Conservation (phyloP, 2,113 vertebrate species). For the Phasianus colchicus region DNA sequence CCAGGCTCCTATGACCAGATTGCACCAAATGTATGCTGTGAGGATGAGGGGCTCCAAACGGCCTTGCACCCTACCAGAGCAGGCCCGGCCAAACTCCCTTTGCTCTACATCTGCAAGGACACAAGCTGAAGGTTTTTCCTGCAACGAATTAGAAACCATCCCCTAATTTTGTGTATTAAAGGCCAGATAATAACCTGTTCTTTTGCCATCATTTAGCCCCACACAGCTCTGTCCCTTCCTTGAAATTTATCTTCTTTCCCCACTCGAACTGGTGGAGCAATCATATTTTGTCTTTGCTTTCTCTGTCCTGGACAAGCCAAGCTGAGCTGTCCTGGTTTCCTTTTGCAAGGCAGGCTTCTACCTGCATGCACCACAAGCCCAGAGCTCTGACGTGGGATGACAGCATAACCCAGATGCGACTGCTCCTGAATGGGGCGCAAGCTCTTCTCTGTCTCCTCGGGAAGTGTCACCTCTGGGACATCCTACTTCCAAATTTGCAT, state of each 20-base stretch:
- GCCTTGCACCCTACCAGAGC: background rate
- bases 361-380: fast-evolving
- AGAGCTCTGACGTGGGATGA: background rate
- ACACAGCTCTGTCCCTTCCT: background rate
- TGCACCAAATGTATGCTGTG: no score
- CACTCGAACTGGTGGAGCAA: background rate
- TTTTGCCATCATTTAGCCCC: background rate
- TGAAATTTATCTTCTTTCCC: background rate
- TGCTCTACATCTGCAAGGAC: background rate
- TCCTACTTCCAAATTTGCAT: background rate
- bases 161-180: background rate
- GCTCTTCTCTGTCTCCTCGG: background rate
- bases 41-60: background rate
- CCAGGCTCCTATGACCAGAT: background rate
- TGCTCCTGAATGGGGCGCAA: background rate
- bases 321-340: background rate
- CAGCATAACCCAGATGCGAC: background rate
- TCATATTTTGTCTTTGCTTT: background rate
- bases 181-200: background rate
- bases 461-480: background rate
- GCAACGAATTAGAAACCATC: background rate
- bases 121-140: background rate
- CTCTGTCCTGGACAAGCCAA: background rate
- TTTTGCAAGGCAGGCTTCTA: background rate
- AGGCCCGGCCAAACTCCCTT: background rate